A percentile compares a stretch with the other conserved stretches of the same genome.
These are phyloP conservation scores for Gobio gobio DNA, from an alignment of 2,113 vertebrate genomes.

Conservation along the genomic window DNA sequence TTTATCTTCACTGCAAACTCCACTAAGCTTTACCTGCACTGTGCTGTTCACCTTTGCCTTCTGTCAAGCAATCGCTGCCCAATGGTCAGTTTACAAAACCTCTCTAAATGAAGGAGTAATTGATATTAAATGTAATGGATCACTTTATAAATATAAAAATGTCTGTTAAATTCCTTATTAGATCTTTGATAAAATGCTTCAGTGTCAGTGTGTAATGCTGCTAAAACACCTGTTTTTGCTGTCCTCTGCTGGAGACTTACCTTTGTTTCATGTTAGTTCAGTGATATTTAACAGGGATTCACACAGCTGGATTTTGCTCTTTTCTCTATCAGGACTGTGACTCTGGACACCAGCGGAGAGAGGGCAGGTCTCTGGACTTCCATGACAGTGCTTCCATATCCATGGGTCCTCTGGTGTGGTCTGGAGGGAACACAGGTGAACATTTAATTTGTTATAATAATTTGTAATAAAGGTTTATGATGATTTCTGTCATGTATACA, in stretches of 20 bases:
- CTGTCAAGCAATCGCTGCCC: constrained; percentile 53
- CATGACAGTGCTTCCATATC: constrained; percentile 3
- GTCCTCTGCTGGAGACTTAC: neutral
- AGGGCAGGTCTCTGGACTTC: neutral
- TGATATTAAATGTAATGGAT: too few relatives aligned
- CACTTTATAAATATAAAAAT: too few relatives aligned
- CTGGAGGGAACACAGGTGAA: too few relatives aligned
- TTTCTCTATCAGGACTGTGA: too few relatives aligned
- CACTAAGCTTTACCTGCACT: constrained; percentile 70
- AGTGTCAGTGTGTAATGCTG: too few relatives aligned
- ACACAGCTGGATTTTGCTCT: neutral
- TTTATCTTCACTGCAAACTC: too few relatives aligned
- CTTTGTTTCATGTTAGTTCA: neutral
- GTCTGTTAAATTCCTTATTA: too few relatives aligned
- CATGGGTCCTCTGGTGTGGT: neutral
- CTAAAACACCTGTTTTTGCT: too few relatives aligned
- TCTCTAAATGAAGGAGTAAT: neutral
- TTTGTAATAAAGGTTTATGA: too few relatives aligned
- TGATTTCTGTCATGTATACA: too few relatives aligned
- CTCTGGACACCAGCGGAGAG: neutral
- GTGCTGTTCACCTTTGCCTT: constrained; percentile 68
- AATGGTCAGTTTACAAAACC: constrained; percentile 56
- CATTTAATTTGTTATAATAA: too few relatives aligned
- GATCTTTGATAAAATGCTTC: neutral
- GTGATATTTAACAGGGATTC: neutral